phyloP scores from a whole-genome alignment of 2,888 invertebrate genomes.

The Lasius platythorax region DNA sequence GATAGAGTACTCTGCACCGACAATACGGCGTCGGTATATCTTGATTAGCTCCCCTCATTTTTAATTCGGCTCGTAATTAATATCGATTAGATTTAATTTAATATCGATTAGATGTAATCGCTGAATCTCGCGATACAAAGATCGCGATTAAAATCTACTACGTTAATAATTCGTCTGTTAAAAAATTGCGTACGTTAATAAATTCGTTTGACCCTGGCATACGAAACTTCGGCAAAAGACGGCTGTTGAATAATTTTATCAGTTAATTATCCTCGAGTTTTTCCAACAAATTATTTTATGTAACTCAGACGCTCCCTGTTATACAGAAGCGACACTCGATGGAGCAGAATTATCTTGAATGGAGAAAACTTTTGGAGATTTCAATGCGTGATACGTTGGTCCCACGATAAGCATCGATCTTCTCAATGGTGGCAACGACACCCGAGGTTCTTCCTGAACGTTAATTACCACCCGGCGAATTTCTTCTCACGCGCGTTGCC shows the following conservation, averaged over 20 bases:
- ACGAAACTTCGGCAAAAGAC: background rate
- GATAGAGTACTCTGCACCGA: slow-evolving; percentile 97
- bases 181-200: background rate
- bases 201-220: background rate
- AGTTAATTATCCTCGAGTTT: background rate
- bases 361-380: slow-evolving; percentile 6
- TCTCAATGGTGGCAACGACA: background rate
- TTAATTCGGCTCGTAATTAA: slow-evolving; percentile 31
- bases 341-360: background rate
- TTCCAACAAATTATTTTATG: background rate
- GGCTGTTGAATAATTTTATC: no score
- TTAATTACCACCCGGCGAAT: slow-evolving; percentile 17
- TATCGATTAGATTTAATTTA: slow-evolving; percentile 1
- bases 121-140: background rate
- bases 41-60: slow-evolving; percentile 86
- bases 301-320: background rate
- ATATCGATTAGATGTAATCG: background rate
- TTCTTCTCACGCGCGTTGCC: slow-evolving; percentile 21
- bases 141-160: background rate
- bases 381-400: slow-evolving; percentile 10
- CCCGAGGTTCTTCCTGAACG: background rate
- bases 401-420: slow-evolving; percentile 16
- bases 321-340: background rate
- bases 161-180: background rate
- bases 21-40: slow-evolving; percentile 97